Base-by-base conservation (phyloP, 2,797 vertebrate genomes). In the Poecilia gillii region DNA sequence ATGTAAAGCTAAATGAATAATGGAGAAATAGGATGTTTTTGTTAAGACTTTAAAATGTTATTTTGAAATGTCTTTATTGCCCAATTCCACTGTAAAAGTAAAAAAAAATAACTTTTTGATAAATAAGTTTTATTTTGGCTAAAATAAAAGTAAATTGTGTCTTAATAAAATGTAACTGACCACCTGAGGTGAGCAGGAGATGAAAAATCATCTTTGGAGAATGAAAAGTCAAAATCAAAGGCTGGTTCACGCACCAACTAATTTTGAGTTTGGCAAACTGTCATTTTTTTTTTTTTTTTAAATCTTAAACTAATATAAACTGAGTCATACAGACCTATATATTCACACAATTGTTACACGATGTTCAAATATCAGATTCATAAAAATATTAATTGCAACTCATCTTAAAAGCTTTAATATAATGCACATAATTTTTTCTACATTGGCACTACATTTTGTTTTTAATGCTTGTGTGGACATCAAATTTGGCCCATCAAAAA, bases 401-500 rank as follows among this genome's bases (percentile, higher is more conserved):
- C 33, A 16, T n/a, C 8, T 68, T 41, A 33, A 46, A 43, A 14
- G 11, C 18, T 49, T 55, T 23, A 13, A 41, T 28, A 16, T 11
- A 51, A 39, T 47, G 20, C 28, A 41, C 8, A 25, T 28, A 25
- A 28, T n/a, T 2, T 4, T 43, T 59, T 28, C 12, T 55, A 33
- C 36, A 53, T 74, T 25, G 20, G 0, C 36, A 0, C 7, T 0
- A 12, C 36, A 41, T 76, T 43, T 43, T 16, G 6, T 57, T 62
- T 31, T 70, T 39, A n/a, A 18, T 73, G n/a, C 25, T 4, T 55
- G 46, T n/a, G 6, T 70, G 47, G 39, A 76, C 75, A 59, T 72
- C 25, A 62, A 47, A 51, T 76, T 73, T 76, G 6, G 49, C 72
- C 59, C 8, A 75, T 46, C 7, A n/a, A 68, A 57, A 74, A 14